Evolutionary conservation across 2,888 invertebrate genomes (phyloP).

Genomic region (Bruchidius siliquastri): DNA sequence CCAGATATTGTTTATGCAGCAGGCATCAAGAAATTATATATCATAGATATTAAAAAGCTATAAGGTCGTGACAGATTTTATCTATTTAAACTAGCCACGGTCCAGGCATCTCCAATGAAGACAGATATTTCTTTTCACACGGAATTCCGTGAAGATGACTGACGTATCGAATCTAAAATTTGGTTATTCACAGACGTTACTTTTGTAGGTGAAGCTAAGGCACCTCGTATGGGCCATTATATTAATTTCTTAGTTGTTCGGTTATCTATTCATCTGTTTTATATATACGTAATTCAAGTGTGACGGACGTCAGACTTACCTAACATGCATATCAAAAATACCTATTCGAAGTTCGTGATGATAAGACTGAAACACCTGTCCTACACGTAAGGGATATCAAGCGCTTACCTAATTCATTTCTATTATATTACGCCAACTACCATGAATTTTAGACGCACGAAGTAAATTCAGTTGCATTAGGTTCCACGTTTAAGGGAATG

Average conservation of each 20-base stretch:
- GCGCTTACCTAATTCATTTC: no score
- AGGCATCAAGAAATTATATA: no score
- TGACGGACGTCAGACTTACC: neutral
- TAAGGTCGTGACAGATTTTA: neutral
- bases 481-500: no score
- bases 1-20: no score
- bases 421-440: no score
- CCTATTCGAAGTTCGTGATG: neutral
- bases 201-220: neutral
- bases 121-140: neutral
- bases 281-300: neutral
- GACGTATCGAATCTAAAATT: neutral
- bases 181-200: neutral
- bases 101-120: neutral
- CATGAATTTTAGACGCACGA: no score
- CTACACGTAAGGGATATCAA: no score
- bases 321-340: neutral
- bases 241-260: neutral
- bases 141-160: neutral
- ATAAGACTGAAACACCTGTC: neutral
- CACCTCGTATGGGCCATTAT: neutral
- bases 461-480: no score
- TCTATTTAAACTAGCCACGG: neutral
- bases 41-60: no score
- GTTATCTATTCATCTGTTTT: neutral